Evolutionary conservation across 1,140 invertebrate genomes (phyloP).

Genomic region (Nylanderia fulva): DNA sequence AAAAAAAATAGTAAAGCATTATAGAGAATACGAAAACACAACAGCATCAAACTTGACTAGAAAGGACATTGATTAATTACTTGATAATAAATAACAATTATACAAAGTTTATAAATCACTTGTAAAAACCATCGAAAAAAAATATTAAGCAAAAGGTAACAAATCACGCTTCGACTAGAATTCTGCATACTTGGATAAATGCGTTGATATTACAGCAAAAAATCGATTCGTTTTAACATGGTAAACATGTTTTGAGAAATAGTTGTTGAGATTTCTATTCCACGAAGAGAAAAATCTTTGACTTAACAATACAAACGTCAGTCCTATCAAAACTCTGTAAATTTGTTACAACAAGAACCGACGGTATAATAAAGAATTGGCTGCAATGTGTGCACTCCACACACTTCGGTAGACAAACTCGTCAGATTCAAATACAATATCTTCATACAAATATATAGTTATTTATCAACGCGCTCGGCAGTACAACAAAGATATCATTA

Average conservation of each 20-base stretch:
- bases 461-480: slow-evolving; percentile 58
- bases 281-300: slow-evolving; percentile 27
- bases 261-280: not conserved
- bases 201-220: slow-evolving; percentile 25
- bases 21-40: slow-evolving; percentile 53
- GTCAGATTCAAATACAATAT: slow-evolving; percentile 12
- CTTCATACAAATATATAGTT: slow-evolving; percentile 39
- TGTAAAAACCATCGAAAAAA: slow-evolving; percentile 45
- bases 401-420: slow-evolving; percentile 21
- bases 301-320: slow-evolving; percentile 28
- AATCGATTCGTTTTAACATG: slow-evolving; percentile 48
- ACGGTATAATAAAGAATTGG: not conserved
- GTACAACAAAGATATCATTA: slow-evolving; percentile 53
- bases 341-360: slow-evolving; percentile 25
- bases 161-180: slow-evolving; percentile 61
- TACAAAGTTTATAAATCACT: slow-evolving; percentile 4
- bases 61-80: slow-evolving; percentile 30
- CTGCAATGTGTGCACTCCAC: not conserved
- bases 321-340: not conserved
- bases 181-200: slow-evolving; percentile 74
- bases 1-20: slow-evolving; percentile 66
- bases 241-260: not conserved
- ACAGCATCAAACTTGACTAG: slow-evolving; percentile 68
- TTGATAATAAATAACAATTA: slow-evolving; percentile 65
- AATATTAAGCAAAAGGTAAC: slow-evolving; percentile 53